Base-by-base conservation (phyloP, 2,888 invertebrate species). In the Nemotelus pantherinus region DNA sequence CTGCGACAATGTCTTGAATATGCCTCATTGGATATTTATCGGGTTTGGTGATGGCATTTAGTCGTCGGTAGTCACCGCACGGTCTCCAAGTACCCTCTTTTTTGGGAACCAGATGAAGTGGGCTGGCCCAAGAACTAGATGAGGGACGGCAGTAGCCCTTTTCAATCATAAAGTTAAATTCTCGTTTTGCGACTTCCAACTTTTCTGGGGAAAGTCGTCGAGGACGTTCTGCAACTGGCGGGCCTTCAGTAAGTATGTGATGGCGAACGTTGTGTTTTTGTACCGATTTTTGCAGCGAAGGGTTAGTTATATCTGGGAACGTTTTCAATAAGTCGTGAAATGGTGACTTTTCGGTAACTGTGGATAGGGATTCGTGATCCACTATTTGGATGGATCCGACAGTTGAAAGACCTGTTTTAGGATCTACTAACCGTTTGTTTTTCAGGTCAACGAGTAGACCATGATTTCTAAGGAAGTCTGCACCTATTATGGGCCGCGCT, bases 71-170 rank as follows among this genome's bases (percentile, higher is more conserved):
- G 25, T 25, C 25, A 25, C 25, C 25, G 41, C 75, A 84, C 0
- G 84, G 82, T 9, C 85, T 57, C 84, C 83, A 84, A 2, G 77
- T 68, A 5, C 81, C 79, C 3, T 79, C 65, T 70, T 81, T 80
- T 80, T 84, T 80, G 25, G 74, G 76, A 0, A 82, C 83, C 80
- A 85, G 76, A 76, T 85, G 83, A 0, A 88, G 81, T 0, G 85
- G 87, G 57, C 84, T 85, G 25, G 25, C 25, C 25, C 25, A 25
- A 25, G 25, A 25, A 25, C 25, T 25, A 25, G 25, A 25, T 25
- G 87, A 87, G 0, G 86, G 87, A 3, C 86, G 81, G 53, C 86
- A 85, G 3, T 87, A 85, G 0, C 87, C 87, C 7, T 82, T 78
- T 55, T 87, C 82, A n/a, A 81, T 68, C 0, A 81, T 60, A 4